These are phyloP conservation scores for Bradypodion pumilum DNA, from an alignment of 2,797 vertebrate species.

Conservation along the genomic window DNA sequence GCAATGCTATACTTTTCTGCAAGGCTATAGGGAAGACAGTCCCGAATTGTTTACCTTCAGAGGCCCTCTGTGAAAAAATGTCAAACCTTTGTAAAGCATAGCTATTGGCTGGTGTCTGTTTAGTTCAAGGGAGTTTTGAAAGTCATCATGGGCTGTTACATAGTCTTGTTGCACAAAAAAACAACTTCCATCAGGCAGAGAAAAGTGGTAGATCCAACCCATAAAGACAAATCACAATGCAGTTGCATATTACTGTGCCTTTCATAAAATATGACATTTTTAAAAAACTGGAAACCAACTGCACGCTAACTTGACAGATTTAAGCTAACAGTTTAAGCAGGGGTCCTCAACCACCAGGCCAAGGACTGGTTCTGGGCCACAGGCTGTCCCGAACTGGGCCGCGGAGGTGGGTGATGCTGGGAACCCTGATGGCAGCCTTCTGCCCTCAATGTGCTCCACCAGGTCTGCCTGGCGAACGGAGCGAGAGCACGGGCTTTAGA, in stretches of 20 bases:
- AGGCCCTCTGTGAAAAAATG: constrained; percentile 97
- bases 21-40: constrained; percentile 19
- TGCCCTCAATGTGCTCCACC: too few relatives aligned
- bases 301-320: not conserved
- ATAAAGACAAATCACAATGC: not conserved
- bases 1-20: not conserved
- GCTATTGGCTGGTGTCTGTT: constrained; percentile 97
- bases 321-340: not conserved
- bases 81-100: constrained; percentile 97
- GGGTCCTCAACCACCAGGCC: too few relatives aligned
- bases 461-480: too few relatives aligned
- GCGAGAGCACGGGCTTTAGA: too few relatives aligned
- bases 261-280: not conserved
- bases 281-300: not conserved
- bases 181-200: constrained; percentile 13
- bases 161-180: constrained; percentile 85
- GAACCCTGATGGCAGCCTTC: too few relatives aligned
- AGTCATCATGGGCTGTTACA: constrained; percentile 92
- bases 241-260: not conserved
- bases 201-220: not conserved
- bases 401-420: too few relatives aligned
- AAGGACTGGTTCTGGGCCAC: too few relatives aligned
- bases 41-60: constrained; percentile 82
- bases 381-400: too few relatives aligned
- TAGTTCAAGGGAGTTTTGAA: constrained; percentile 91